A percentile compares a stretch with the other conserved stretches of the same genome.
phyloP scores from a whole-genome alignment of 2,797 vertebrate genomes.

The Rallus crepitans region DNA sequence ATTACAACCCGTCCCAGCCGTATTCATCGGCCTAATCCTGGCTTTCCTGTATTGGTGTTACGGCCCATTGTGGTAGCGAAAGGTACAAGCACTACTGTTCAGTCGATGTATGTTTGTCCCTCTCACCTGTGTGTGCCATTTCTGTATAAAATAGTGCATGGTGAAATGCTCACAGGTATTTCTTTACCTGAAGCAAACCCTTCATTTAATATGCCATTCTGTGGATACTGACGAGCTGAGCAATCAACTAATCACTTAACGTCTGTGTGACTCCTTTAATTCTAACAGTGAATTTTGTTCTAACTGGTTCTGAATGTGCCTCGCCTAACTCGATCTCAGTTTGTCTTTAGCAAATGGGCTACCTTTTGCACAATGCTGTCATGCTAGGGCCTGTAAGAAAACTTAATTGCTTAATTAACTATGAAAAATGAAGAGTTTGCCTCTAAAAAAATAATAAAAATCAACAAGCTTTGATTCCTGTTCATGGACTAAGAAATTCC shows the following conservation, averaged over 20 bases:
- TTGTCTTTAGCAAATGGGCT: constrained; percentile 75
- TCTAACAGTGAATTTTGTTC: constrained; percentile 72
- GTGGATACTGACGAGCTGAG: constrained; percentile 66
- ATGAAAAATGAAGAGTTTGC: constrained; percentile 82
- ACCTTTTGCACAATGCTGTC: constrained; percentile 68
- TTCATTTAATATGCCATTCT: constrained; percentile 80
- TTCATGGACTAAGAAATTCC: constrained; percentile 66
- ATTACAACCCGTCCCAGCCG: constrained; percentile 99
- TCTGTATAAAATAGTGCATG: constrained; percentile 85
- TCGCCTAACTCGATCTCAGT: constrained; percentile 68
- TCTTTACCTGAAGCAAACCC: constrained; percentile 79
- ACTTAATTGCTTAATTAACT: constrained; percentile 66
- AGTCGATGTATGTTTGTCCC: constrained; percentile 89
- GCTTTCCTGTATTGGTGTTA: constrained; percentile 99
- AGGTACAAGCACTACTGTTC: constrained; percentile 96
- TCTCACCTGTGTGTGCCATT: constrained; percentile 85
- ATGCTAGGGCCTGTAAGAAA: constrained; percentile 60
- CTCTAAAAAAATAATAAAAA: constrained; percentile 65
- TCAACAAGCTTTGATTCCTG: constrained; percentile 44
- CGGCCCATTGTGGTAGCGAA: constrained; percentile 99
- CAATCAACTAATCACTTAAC: constrained; percentile 80
- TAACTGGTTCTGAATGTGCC: constrained; percentile 68
- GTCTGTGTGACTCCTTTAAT: constrained; percentile 79
- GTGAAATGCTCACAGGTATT: constrained; percentile 78
- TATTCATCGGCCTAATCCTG: constrained; percentile 99